phyloP scores from a whole-genome alignment of 37 sponge, comb jelly and placozoan species.

The Cliona cf. orientalis region DNA sequence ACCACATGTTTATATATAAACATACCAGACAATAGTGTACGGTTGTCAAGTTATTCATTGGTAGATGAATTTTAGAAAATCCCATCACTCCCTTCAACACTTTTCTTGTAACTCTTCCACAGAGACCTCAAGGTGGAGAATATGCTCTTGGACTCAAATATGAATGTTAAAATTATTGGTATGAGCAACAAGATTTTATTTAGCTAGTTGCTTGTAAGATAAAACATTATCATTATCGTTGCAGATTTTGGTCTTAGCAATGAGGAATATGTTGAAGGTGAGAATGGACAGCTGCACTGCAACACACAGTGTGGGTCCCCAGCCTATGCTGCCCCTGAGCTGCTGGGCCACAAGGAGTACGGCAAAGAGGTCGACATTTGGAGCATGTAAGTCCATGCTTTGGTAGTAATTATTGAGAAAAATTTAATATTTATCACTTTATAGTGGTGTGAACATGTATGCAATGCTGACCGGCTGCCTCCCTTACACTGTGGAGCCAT shows the following conservation, averaged over 20 bases:
- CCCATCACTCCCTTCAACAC: too few relatives aligned
- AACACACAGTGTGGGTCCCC: constrained; percentile 98
- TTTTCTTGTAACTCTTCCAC: background rate
- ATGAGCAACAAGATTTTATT: constrained; percentile 7
- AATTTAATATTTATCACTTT: background rate
- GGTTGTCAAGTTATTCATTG: too few relatives aligned
- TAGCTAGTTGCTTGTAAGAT: background rate
- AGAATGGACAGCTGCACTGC: constrained; percentile 64
- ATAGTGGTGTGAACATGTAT: constrained; percentile 98
- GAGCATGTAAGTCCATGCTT: constrained; percentile 89
- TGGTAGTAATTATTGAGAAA: background rate
- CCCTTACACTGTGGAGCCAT: constrained; percentile 95
- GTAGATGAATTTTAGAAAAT: too few relatives aligned
- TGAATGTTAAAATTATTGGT: constrained; percentile 90
- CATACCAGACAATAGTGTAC: too few relatives aligned
- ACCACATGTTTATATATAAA: too few relatives aligned
- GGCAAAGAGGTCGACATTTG: constrained; percentile 97
- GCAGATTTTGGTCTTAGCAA: constrained; percentile 2
- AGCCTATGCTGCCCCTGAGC: constrained; percentile 99
- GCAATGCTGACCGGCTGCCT: constrained; percentile 98
- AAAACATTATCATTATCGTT: background rate
- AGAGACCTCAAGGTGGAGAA: constrained; percentile 97
- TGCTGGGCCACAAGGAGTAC: constrained; percentile 91
- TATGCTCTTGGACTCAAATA: constrained; percentile 75
- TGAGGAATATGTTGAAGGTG: constrained; percentile 59